A percentile compares a stretch with the other conserved stretches of the same genome.
Conservation (phyloP, 2,113 vertebrate genomes). For the Rhinoderma darwinii region DNA sequence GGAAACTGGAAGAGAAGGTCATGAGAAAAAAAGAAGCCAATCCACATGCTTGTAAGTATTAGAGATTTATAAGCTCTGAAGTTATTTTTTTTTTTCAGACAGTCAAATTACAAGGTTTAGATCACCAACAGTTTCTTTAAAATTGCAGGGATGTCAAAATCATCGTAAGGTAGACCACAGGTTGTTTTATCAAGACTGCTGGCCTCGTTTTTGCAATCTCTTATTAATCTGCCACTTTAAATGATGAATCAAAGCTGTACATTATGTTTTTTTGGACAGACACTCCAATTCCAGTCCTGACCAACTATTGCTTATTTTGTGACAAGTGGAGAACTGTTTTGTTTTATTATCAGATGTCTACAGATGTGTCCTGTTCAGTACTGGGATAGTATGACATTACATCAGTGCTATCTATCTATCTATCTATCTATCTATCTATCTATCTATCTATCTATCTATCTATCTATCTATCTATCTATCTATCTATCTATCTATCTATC, state of each 20-base stretch:
- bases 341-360: conserved; percentile 24
- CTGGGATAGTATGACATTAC: neutral
- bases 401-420: neutral
- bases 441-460: conserved; percentile 21
- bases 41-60: conserved; percentile 26
- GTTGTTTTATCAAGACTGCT: conserved; percentile 37
- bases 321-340: neutral
- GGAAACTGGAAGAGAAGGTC: conserved; percentile 39
- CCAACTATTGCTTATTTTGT: conserved; percentile 5
- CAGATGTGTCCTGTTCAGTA: neutral
- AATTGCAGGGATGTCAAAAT: conserved; percentile 43
- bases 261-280: conserved; percentile 4
- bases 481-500: neutral
- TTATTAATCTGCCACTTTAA: conserved; percentile 56
- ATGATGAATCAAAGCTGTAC: conserved; percentile 38
- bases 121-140: conserved; percentile 29
- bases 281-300: neutral
- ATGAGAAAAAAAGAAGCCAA: conserved; percentile 47
- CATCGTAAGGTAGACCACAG: neutral
- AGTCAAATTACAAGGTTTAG: conserved; percentile 49
- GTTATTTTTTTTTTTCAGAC: conserved; percentile 34
- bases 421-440: neutral
- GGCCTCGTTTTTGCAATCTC: conserved; percentile 37
- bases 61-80: conserved; percentile 44
- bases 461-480: conserved; percentile 18